Base-by-base conservation (phyloP, 1,140 invertebrate species). In the Zaprionus ghesquierei region DNA sequence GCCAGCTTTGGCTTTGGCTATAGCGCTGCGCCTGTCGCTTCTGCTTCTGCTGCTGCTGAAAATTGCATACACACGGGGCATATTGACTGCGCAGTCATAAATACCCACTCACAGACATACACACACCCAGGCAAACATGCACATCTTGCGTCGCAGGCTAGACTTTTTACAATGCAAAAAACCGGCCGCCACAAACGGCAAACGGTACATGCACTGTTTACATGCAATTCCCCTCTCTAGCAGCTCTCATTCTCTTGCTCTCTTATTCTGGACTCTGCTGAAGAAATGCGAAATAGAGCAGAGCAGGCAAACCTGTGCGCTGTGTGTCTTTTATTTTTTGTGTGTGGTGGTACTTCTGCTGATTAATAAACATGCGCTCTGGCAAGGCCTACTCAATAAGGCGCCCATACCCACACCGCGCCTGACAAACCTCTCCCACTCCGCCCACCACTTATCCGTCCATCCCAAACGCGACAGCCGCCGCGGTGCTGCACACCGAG, bases 361-460 rank as follows among this genome's bases (percentile, higher is more conserved):
- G 79, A 87, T 87, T 87, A 87, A 89, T 87, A 87, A 87, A 87
- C 84, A 87, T 87, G 84, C 84, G 84, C 84, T 87, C 84, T 87
- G 54, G 73, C 75, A 75, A 78, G 75, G 82, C 82, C 84, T 87
- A 79, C 72, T 76, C 82, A 86, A 89, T 89, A 79, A 81, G 84
- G 64, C 66, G 49, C 58, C 66, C 68, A 62, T 53, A 62, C 58
- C 66, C 68, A 62, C 44, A 62, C 23, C 74, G 61, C 62, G 63
- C 66, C 38, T 61, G 44, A 18, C 68, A 60, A n/a, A n/a, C n/a
- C n/a, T n/a, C n/a, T 56, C 25, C 18, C 27, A 72, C 72, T 44
- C 53, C 41, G 56, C 49, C 60, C 49, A 35, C 29, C 54, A 20
- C 51, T 72, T 20, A 20, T 22, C 53, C 65, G 51, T 63, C 44